These are phyloP conservation scores for Sebastes aleutianus DNA, from an alignment of 2,797 vertebrate genomes.

Conservation along the genomic window DNA sequence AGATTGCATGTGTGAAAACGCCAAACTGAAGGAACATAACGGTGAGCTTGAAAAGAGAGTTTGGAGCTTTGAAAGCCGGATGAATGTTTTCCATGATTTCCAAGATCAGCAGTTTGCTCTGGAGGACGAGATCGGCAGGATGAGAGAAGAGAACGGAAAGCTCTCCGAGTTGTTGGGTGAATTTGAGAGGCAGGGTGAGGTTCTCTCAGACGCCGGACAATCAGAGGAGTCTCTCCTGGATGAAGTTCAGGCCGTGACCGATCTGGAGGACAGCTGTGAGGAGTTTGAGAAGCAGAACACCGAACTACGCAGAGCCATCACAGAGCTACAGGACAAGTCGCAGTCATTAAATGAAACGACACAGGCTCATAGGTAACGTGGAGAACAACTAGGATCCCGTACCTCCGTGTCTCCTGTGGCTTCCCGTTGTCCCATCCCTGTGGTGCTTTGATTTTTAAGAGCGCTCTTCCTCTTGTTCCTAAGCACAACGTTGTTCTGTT, in stretches of 20 bases:
- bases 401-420: constrained; percentile 33
- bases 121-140: constrained; percentile 70
- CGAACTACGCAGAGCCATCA: constrained; percentile 64
- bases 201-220: constrained; percentile 30
- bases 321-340: constrained; percentile 71
- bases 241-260: constrained; percentile 2
- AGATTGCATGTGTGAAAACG: constrained; percentile 71
- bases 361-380: constrained; percentile 78
- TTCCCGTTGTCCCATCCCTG: constrained; percentile 8
- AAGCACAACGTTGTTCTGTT: not conserved
- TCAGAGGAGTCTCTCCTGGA: constrained; percentile 27
- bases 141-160: constrained; percentile 67
- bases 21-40: constrained; percentile 65
- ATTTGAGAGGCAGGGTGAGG: constrained; percentile 77
- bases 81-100: constrained; percentile 54
- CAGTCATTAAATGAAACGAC: constrained; percentile 62
- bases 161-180: constrained; percentile 75
- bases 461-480: not conserved
- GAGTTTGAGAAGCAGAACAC: constrained; percentile 72
- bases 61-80: constrained; percentile 60
- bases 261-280: constrained; percentile 64
- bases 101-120: constrained; percentile 27
- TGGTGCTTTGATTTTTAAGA: constrained; percentile 12
- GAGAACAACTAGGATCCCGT: constrained; percentile 37
- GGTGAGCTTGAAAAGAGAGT: constrained; percentile 65